Base-by-base conservation (phyloP, 2,888 invertebrate genomes). In the Suillia variegata region DNA sequence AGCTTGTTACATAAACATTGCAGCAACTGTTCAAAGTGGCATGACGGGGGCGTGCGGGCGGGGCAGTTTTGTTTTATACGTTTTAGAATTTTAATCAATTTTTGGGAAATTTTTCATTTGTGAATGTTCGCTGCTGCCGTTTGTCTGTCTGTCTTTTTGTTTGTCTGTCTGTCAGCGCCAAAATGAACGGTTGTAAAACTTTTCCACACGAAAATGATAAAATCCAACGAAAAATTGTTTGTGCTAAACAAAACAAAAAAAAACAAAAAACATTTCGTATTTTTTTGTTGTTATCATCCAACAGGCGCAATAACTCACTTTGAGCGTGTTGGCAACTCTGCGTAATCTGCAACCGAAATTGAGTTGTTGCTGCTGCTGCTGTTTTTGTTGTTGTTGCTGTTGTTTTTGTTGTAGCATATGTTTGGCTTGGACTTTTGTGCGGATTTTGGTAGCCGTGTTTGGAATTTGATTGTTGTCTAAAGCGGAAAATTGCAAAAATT, bases 41-140 rank as follows among this genome's bases (percentile, higher is more conserved):
- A n/a, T n/a, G n/a, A n/a, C n/a, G n/a, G n/a, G n/a, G 6, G 17
- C 8, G 5, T 4, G 5, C 50, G 17, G 17, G 51, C 33, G 33
- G 33, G 51, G 51, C 15, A 18, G 51, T 8, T 53, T 51, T 24
- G 20, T 49, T 21, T 17, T 21, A n/a, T 47, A 13, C 17, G 6
- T 3, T 66, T 66, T 68, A 64, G 66, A 69, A 65, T 71, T 73
- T 72, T 74, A 68, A 68, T 73, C 70, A 72, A 72, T 73, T 70
- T 75, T 67, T 63, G 66, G 67, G 69, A 70, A 68, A 74, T 74
- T 72, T 73, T 74, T 71, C 54, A 74, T 73, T 31, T 53, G 31
- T 12, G n/a, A n/a, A n/a, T n/a, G n/a, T n/a, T n/a, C n/a, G n/a
- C n/a, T n/a, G n/a, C n/a, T n/a, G n/a, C n/a, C n/a, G n/a, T n/a